Evolutionary conservation across 2,797 vertebrate species (phyloP).

Genomic region (Syndactyla subalaris): DNA sequence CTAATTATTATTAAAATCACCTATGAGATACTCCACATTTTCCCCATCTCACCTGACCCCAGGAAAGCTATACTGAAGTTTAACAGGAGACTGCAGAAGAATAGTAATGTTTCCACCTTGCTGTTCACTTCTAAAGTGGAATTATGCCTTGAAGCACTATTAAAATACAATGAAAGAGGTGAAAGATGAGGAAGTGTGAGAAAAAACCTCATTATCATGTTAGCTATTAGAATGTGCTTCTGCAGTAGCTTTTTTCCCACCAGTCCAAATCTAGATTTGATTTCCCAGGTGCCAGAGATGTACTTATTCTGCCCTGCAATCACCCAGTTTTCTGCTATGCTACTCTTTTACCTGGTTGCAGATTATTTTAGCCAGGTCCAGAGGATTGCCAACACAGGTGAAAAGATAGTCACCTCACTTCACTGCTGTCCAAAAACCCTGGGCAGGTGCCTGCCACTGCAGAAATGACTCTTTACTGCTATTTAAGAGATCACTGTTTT

Average conservation of each 20-base stretch:
- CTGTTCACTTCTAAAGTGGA: background rate
- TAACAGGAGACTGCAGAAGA: background rate
- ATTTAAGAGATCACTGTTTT: background rate
- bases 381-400: background rate
- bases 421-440: background rate
- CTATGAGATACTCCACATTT: background rate
- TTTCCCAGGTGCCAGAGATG: background rate
- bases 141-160: conserved; percentile 9
- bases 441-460: background rate
- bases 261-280: background rate
- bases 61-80: background rate
- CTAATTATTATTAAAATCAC: background rate
- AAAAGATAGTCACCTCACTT: background rate
- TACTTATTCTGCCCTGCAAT: background rate
- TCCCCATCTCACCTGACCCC: background rate
- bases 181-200: conserved; percentile 11
- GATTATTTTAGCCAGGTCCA: background rate
- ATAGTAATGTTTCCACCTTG: background rate
- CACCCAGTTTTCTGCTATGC: background rate
- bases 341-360: background rate
- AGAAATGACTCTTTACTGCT: background rate
- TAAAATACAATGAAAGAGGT: background rate
- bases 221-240: background rate
- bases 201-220: background rate
- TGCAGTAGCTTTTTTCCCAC: background rate